A percentile compares a stretch with the other conserved stretches of the same genome.
phyloP scores from a whole-genome alignment of 1,140 invertebrate genomes.

The Nephila pilipes region DNA sequence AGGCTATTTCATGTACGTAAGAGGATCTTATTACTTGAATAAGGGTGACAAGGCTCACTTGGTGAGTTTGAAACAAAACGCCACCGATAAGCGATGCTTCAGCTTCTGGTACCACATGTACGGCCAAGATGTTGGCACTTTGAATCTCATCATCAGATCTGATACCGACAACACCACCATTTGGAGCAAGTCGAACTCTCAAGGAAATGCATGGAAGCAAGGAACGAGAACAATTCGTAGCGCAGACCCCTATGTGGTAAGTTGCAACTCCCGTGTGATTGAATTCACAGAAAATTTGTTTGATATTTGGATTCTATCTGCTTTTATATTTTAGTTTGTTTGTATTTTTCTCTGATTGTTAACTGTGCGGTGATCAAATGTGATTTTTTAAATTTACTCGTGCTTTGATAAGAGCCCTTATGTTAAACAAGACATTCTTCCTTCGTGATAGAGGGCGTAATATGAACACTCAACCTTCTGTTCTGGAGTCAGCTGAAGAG shows the following conservation, averaged over 20 bases:
- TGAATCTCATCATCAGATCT: constrained; percentile 71
- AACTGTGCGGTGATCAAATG: too few species aligned
- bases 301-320: too few species aligned
- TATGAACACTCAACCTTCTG: too few species aligned
- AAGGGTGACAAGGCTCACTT: constrained; percentile 64
- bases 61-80: constrained; percentile 47
- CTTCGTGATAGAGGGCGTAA: too few species aligned
- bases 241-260: constrained; percentile 38
- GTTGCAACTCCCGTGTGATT: not conserved
- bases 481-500: too few species aligned
- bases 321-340: too few species aligned
- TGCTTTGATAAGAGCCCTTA: too few species aligned
- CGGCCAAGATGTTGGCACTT: constrained; percentile 77
- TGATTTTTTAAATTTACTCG: too few species aligned
- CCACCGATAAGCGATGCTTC: constrained; percentile 65
- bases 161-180: constrained; percentile 47
- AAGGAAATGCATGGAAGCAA: constrained; percentile 70
- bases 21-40: not conserved
- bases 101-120: constrained; percentile 79
- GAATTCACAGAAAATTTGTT: not conserved
- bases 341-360: too few species aligned
- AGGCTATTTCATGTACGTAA: constrained; percentile 72
- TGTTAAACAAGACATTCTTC: too few species aligned
- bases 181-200: constrained; percentile 70
- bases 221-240: constrained; percentile 43